Conservation (phyloP, 1,140 invertebrate genomes). For the Drosophila setifemur region DNA sequence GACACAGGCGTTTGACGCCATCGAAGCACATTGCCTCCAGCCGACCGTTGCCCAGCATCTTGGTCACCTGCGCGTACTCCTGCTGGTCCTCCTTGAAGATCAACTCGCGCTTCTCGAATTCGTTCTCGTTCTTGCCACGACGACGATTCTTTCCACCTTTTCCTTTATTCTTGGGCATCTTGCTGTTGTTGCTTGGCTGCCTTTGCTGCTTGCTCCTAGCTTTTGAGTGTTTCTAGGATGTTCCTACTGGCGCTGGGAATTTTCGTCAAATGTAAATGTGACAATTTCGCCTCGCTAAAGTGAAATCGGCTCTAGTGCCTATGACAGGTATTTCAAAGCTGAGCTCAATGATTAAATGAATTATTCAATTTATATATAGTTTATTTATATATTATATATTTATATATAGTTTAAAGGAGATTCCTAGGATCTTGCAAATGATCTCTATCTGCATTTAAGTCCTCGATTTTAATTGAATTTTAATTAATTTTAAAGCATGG, state of each 20-base stretch:
- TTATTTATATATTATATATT: too few relatives aligned
- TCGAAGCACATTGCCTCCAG: constrained; percentile 99
- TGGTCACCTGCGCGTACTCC: constrained; percentile 99
- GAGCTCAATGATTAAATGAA: too few relatives aligned
- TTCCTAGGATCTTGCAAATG: too few relatives aligned
- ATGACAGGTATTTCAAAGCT: too few relatives aligned
- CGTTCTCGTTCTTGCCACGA: constrained; percentile 99
- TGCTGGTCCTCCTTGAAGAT: constrained; percentile 99
- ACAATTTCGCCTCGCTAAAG: constrained; percentile 75
- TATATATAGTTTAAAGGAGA: too few relatives aligned
- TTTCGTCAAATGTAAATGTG: constrained; percentile 73
- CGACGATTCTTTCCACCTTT: constrained; percentile 99
- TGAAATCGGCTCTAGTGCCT: constrained; percentile 70
- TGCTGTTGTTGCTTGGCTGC: constrained; percentile 42
- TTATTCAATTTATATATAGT: too few relatives aligned
- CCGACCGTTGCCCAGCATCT: constrained; percentile 99
- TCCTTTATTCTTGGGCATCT: constrained; percentile 92
- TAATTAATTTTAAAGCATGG: too few relatives aligned
- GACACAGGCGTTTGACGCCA: constrained; percentile 98
- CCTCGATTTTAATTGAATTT: too few relatives aligned
- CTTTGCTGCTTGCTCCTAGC: constrained; percentile 21
- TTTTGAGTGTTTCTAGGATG: constrained; percentile 38
- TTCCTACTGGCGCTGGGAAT: constrained; percentile 32
- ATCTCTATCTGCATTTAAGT: too few relatives aligned
- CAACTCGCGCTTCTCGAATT: constrained; percentile 98